Evolutionary conservation across 2,888 invertebrate genomes (phyloP), one percentile per base, ranked within the genome.

Genomic region (Ophion obscuratus): DNA sequence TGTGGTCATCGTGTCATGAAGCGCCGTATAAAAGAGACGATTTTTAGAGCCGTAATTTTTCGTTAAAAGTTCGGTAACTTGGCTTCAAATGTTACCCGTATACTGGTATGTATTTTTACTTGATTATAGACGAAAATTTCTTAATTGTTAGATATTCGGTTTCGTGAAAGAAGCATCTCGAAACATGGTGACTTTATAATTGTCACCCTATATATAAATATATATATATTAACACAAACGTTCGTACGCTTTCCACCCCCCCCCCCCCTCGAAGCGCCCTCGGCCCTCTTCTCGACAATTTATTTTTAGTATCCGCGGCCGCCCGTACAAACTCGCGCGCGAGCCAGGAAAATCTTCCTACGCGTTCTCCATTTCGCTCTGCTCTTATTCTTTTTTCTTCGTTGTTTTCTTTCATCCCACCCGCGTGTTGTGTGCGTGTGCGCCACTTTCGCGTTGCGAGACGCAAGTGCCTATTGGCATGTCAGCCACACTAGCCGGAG

Each of bases 301-400:
- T 83, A 86, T 86, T 86, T 86, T 86, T 83, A 81, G 66, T 27
- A 44, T 44, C 62, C 27, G 20, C 17, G 24, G 44, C n/a, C 66
- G 76, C 3, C 47, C 62, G 47, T 74, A 67, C 20, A 36, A 53
- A 53, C 53, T 17, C 53, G 17, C 14, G 53, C 7, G 17, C 78
- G 82, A 40, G 80, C 73, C 62, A 68, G 62, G 62, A 24, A 66
- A 80, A 80, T 44, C 57, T 75, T 53, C 77, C 68, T 74, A 66
- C 71, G 47, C 53, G 62, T 61, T 70, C 71, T 71, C 73, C 61
- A 64, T 62, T 24, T 53, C 76, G 70, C n/a, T 79, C 70, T 17
- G 40, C 64, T 53, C 36, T 62, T 57, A 53, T 53, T 53, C 47
- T 47, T 14, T 59, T 57, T 70, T 67, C 64, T 68, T 70, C n/a